Percentiles rank a stretch among this genome's conserved stretches.
Evolutionary conservation across 2,797 vertebrate species (phyloP).

Genomic region (Chromobotia macracanthus): DNA sequence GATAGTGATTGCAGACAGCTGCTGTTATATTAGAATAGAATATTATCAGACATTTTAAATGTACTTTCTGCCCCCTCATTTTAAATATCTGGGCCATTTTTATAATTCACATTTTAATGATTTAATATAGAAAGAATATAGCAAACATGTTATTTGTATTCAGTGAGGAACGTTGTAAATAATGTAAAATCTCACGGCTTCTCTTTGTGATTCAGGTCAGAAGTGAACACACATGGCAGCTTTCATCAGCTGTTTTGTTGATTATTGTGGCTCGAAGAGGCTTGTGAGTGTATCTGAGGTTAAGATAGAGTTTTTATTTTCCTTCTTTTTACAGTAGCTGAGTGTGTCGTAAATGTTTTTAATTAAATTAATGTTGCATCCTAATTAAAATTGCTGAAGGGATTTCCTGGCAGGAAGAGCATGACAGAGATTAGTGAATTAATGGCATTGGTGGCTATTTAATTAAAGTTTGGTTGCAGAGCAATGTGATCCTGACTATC

Average conservation of each 20-base stretch:
- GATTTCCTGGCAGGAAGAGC: slow-evolving; percentile 17
- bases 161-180: slow-evolving; percentile 38
- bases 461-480: slow-evolving; percentile 37
- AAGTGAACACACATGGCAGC: neutral
- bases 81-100: neutral
- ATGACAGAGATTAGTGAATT: slow-evolving; percentile 18
- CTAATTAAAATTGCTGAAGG: slow-evolving; percentile 44
- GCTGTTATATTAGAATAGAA: slow-evolving; percentile 19
- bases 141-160: neutral
- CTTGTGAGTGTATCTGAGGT: slow-evolving; percentile 9
- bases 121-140: neutral
- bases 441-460: slow-evolving; percentile 41
- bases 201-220: neutral
- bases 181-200: slow-evolving; percentile 13
- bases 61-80: neutral
- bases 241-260: neutral
- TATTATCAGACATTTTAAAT: neutral
- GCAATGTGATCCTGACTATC: neutral
- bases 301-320: neutral
- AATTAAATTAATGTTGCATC: slow-evolving; percentile 43
- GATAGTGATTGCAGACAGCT: too few relatives aligned
- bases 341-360: slow-evolving; percentile 14
- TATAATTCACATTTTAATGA: neutral
- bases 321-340: neutral
- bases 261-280: neutral